Conservation (phyloP, 35 echinoderm and acorn worm species). For the Heliocidaris tuberculata region DNA sequence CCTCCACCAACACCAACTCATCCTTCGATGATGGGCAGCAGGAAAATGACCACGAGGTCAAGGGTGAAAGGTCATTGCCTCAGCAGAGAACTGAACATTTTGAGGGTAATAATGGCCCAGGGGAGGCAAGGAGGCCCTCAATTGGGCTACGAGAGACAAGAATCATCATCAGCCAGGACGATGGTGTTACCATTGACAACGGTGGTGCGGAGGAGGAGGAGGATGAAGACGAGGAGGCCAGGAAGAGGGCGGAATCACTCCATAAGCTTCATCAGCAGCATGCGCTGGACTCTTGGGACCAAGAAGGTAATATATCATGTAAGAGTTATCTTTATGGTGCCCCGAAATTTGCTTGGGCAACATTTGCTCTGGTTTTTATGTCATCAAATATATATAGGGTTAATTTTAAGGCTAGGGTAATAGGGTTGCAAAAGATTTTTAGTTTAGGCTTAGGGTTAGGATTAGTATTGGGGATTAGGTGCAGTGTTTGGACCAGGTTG, state of each 20-base stretch:
- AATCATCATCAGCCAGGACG: conserved; percentile 36
- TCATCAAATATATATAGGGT: no score
- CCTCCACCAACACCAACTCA: conserved; percentile 34
- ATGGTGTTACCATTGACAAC: neutral
- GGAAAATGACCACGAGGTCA: neutral
- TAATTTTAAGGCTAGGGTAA: no score
- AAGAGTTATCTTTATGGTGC: no score
- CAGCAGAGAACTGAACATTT: neutral
- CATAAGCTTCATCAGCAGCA: conserved; percentile 37
- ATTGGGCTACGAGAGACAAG: neutral
- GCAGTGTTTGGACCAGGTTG: no score
- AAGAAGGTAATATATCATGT: neutral
- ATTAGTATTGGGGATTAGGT: no score
- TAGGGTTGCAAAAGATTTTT: no score
- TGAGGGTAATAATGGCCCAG: neutral
- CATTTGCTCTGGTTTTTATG: no score
- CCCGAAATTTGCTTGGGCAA: no score
- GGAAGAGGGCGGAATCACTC: neutral
- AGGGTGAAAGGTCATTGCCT: neutral
- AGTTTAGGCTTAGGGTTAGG: no score
- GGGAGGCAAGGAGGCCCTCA: neutral
- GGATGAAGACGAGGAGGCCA: conserved; percentile 17
- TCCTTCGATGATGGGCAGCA: neutral
- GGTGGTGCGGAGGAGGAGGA: neutral
- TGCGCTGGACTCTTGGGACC: conserved; percentile 38